Evolutionary conservation across 2,888 invertebrate species (phyloP).

Genomic region (Patella pellucida): DNA sequence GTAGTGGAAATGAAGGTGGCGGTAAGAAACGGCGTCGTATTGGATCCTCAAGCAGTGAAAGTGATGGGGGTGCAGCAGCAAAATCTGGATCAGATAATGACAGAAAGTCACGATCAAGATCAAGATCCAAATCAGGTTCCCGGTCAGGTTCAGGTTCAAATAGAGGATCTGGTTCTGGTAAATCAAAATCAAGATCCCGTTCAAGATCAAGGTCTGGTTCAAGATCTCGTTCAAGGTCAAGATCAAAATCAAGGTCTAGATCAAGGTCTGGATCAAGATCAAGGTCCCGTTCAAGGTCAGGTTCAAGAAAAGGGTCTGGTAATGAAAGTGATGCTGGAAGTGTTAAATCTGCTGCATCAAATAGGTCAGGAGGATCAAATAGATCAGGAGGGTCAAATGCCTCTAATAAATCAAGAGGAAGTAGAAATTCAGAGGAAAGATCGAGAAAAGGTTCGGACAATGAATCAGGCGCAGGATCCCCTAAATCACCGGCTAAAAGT

Average conservation of each 20-base stretch:
- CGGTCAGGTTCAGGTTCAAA: constrained; percentile 36
- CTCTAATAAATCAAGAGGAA: neutral
- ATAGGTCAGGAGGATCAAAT: neutral
- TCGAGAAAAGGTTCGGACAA: neutral
- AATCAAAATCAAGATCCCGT: constrained; percentile 34
- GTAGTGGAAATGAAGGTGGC: constrained; percentile 48
- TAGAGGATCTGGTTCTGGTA: constrained; percentile 52
- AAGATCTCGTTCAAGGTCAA: constrained; percentile 35
- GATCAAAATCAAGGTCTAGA: constrained; percentile 29
- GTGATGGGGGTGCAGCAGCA: constrained; percentile 46
- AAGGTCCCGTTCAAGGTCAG: constrained; percentile 28
- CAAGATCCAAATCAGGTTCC: constrained; percentile 34
- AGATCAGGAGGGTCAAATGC: neutral
- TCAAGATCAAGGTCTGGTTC: constrained; percentile 36
- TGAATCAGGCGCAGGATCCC: neutral
- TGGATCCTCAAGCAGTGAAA: constrained; percentile 65
- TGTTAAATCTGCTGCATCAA: constrained; percentile 2
- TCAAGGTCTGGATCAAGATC: constrained; percentile 29
- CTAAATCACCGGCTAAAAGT: neutral
- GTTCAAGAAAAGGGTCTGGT: constrained; percentile 9
- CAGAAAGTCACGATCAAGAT: constrained; percentile 56
- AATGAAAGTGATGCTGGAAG: constrained; percentile 11
- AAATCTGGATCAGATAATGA: constrained; percentile 59
- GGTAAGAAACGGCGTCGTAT: constrained; percentile 62
- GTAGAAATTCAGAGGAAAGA: too few relatives aligned